phyloP scores from a whole-genome alignment of 2,797 vertebrate genomes.

The Buphagus erythrorhynchus region DNA sequence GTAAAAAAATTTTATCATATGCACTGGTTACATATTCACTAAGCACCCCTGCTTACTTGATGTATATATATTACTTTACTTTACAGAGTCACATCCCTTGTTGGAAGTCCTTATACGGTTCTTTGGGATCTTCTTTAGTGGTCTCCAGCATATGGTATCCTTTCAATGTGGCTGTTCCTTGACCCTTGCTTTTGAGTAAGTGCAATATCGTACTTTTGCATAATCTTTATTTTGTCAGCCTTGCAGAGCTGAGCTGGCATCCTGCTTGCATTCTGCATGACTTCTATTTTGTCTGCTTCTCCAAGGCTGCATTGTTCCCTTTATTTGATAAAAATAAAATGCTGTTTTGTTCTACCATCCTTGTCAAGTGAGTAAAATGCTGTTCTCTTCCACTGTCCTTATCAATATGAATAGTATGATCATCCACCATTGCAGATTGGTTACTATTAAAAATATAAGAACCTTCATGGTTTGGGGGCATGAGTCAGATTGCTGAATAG shows the following conservation, averaged over 20 bases:
- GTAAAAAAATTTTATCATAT: background rate
- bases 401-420: background rate
- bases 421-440: background rate
- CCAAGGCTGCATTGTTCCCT: background rate
- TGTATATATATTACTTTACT: background rate
- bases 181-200: background rate
- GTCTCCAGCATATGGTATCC: background rate
- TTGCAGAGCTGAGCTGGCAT: background rate
- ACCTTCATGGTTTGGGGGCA: background rate
- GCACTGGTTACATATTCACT: background rate
- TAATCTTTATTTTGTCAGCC: background rate
- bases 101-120: background rate
- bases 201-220: accelerated
- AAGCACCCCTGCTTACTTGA: background rate
- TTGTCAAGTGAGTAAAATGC: background rate
- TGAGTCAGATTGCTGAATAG: background rate
- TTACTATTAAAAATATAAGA: background rate
- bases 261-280: background rate
- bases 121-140: background rate
- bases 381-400: background rate
- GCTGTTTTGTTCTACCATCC: background rate
- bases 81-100: background rate
- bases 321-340: background rate
- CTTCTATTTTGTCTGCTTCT: background rate
- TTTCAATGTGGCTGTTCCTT: background rate